phyloP scores from a whole-genome alignment of 2,888 invertebrate species.

The Alitta virens region DNA sequence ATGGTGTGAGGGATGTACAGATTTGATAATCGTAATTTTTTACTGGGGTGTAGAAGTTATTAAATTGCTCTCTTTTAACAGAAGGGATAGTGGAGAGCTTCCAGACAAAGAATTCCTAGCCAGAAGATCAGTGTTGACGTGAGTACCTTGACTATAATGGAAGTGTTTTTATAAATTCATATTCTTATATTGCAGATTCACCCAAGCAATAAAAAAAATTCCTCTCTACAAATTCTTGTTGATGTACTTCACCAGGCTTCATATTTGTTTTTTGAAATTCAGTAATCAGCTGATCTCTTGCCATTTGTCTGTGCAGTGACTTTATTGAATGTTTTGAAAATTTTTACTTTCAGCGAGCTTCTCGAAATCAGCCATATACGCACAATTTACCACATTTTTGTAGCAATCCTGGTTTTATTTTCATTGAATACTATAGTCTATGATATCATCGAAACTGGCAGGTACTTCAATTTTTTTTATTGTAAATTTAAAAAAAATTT shows the following conservation, averaged over 20 bases:
- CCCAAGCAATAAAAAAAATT: too few species aligned
- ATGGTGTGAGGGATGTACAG: too few species aligned
- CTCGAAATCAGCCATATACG: constrained; percentile 75
- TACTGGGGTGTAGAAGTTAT: too few species aligned
- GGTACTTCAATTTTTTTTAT: constrained; percentile 63
- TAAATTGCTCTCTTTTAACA: constrained; percentile 28
- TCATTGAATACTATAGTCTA: constrained; percentile 71
- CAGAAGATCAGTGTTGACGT: constrained; percentile 77
- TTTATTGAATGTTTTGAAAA: neutral
- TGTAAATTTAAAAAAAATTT: too few species aligned
- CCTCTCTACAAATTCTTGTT: too few species aligned
- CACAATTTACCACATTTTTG: constrained; percentile 82
- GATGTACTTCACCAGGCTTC: too few species aligned
- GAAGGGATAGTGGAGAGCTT: constrained; percentile 41
- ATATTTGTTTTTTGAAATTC: neutral
- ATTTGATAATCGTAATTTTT: too few species aligned
- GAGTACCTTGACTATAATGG: too few species aligned
- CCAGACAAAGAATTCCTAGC: constrained; percentile 69
- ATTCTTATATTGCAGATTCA: too few species aligned
- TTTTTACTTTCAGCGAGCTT: constrained; percentile 62
- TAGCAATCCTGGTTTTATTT: constrained; percentile 72
- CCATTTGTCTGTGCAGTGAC: too few species aligned
- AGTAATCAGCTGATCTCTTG: neutral
- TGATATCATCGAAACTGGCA: constrained; percentile 73
- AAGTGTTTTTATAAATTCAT: too few species aligned